phyloP scores from a whole-genome alignment of 2,888 invertebrate species.

The Aleiodes alternator region DNA sequence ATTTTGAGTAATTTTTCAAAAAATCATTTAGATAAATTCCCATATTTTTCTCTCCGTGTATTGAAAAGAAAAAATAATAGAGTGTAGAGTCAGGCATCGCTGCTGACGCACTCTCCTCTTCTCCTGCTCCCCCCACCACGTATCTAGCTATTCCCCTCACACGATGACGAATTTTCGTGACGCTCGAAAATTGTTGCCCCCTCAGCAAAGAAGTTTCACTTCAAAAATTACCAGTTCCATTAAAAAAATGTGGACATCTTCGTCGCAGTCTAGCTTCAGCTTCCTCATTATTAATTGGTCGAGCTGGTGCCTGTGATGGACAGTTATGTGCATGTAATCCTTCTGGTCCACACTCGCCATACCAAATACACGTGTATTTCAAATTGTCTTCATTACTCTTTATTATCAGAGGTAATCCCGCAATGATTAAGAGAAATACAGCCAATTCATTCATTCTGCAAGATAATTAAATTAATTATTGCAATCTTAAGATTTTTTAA shows the following conservation, averaged over 20 bases:
- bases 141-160: too few relatives aligned
- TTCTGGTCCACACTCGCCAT: conserved; percentile 76
- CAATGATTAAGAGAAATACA: conserved; percentile 26
- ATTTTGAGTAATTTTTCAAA: too few relatives aligned
- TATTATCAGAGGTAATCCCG: neutral
- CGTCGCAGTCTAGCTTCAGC: conserved; percentile 76
- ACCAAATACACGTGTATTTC: conserved; percentile 78
- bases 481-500: too few relatives aligned
- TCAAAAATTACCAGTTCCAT: conserved; percentile 69
- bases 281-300: conserved; percentile 67
- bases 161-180: too few relatives aligned
- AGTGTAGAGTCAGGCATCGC: too few relatives aligned
- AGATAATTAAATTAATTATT: neutral
- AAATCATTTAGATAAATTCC: too few relatives aligned
- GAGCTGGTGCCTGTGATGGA: conserved; percentile 70
- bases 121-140: too few relatives aligned
- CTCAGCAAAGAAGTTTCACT: too few relatives aligned
- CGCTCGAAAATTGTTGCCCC: too few relatives aligned
- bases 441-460: conserved; percentile 49
- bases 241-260: conserved; percentile 81
- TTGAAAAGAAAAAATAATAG: too few relatives aligned
- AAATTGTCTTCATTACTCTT: neutral
- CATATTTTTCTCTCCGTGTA: too few relatives aligned
- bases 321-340: conserved; percentile 73
- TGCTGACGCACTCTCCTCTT: too few relatives aligned